These are phyloP conservation scores for Chaetorhynchus papuensis DNA, from an alignment of 2,113 vertebrate genomes.

Conservation along the genomic window DNA sequence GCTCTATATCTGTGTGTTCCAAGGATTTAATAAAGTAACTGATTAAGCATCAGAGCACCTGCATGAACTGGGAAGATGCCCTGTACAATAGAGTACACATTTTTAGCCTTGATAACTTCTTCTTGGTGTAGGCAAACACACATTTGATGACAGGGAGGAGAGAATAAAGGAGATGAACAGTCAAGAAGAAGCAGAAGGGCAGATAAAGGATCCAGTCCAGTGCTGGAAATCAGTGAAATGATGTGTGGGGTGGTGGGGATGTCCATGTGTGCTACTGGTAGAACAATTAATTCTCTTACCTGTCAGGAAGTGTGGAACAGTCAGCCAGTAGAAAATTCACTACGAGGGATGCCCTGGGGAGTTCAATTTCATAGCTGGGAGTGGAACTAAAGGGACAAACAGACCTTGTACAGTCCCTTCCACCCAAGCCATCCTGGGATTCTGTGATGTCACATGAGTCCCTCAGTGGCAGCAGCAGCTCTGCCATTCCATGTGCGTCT, in stretches of 20 bases:
- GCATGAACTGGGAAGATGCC: background rate
- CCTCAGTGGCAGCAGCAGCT: background rate
- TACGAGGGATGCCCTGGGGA: background rate
- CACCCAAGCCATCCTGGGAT: background rate
- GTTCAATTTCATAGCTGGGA: background rate
- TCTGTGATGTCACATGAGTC: background rate
- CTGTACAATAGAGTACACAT: background rate
- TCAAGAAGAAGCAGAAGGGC: background rate
- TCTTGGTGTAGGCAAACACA: background rate
- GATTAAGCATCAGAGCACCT: background rate
- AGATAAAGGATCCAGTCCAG: background rate
- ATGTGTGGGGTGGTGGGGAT: background rate
- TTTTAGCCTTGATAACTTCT: background rate
- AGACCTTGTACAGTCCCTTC: background rate
- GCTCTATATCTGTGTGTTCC: background rate
- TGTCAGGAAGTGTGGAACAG: background rate
- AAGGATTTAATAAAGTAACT: background rate
- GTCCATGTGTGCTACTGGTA: fast-evolving
- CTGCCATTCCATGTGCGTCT: background rate
- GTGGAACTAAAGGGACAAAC: background rate
- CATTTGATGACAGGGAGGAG: background rate
- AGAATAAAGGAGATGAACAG: background rate
- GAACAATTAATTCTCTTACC: background rate
- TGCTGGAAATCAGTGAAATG: background rate
- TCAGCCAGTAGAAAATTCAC: background rate